Conservation (phyloP, 2,888 invertebrate species). For the Sepiola atlantica region DNA sequence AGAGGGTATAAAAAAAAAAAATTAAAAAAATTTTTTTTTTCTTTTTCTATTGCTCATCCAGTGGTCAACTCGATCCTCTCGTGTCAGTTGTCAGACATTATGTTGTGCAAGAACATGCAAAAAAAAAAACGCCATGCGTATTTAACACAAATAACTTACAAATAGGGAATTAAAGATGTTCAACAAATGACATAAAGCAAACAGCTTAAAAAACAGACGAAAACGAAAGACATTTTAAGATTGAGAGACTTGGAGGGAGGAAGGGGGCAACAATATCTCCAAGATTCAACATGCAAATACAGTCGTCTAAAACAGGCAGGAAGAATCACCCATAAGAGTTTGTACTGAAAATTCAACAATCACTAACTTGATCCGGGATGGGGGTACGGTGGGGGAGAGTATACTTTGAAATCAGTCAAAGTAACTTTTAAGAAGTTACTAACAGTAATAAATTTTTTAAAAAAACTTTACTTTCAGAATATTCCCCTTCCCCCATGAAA, state of each 20-base stretch:
- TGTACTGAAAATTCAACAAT: neutral
- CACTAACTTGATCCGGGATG: neutral
- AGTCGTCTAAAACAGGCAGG: neutral
- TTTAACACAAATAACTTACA: neutral
- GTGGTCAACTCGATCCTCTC: neutral
- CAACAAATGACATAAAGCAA: conserved; percentile 24
- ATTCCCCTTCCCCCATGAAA: too few relatives aligned
- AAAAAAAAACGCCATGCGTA: neutral
- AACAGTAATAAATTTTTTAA: too few relatives aligned
- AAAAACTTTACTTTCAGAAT: too few relatives aligned
- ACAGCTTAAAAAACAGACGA: neutral
- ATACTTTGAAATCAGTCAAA: neutral
- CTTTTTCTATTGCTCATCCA: neutral
- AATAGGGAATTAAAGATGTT: neutral
- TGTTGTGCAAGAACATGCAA: conserved; percentile 20
- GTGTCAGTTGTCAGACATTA: conserved; percentile 18
- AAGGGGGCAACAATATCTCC: neutral
- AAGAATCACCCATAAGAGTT: neutral
- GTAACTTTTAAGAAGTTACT: neutral
- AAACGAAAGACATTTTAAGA: neutral
- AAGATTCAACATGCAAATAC: conserved; percentile 32
- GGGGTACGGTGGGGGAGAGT: too few relatives aligned
- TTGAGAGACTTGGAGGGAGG: neutral
- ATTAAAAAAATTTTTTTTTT: too few relatives aligned
- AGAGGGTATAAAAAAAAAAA: neutral